Conservation (phyloP, 2,888 invertebrate genomes). For the Poecilus cupreus region DNA sequence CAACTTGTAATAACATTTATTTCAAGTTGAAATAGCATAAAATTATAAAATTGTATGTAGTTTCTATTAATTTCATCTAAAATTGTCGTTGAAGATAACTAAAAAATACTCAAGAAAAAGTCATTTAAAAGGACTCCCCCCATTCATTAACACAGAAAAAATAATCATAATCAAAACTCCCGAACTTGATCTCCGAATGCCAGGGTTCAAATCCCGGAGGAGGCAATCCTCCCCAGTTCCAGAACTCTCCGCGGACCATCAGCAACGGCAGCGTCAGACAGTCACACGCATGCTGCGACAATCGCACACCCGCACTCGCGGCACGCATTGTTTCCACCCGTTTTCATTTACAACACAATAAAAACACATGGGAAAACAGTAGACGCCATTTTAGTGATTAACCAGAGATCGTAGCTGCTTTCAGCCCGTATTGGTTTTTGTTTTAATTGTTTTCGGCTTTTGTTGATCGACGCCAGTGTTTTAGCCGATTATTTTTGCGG, state of each 20-base stretch:
- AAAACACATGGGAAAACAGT: conserved; percentile 75
- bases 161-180: background rate
- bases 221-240: background rate
- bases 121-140: background rate
- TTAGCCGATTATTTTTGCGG: conserved; percentile 40
- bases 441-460: conserved; percentile 71
- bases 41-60: too few relatives aligned
- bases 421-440: conserved; percentile 73
- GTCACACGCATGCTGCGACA: conserved; percentile 62
- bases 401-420: conserved; percentile 72
- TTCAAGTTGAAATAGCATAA: too few relatives aligned
- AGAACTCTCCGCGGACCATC: background rate
- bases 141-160: background rate
- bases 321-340: conserved; percentile 71
- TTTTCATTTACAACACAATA: conserved; percentile 74
- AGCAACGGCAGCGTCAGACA: conserved; percentile 1
- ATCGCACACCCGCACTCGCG: conserved; percentile 70
- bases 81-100: too few relatives aligned
- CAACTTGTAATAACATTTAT: too few relatives aligned
- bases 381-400: conserved; percentile 75
- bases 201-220: background rate
- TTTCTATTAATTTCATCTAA: too few relatives aligned
- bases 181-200: conserved; percentile 1
- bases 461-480: conserved; percentile 64
- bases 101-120: too few relatives aligned